These are phyloP conservation scores for Plotosus lineatus DNA, from an alignment of 2,113 vertebrate species.

Conservation along the genomic window DNA sequence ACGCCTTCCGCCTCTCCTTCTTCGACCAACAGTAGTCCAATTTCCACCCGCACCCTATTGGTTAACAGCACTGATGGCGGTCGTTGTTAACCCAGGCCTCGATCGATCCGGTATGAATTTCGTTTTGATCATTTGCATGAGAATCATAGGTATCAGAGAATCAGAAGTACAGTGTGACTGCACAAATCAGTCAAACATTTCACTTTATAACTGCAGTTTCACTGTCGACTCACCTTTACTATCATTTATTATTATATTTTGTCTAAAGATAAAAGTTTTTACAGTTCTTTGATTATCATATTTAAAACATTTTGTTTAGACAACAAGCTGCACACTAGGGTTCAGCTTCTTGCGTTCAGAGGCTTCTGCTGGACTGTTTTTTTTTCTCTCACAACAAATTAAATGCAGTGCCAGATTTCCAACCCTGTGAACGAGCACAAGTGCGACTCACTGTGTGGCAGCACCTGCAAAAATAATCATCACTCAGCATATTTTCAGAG, in stretches of 20 bases:
- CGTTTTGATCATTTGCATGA: too few species aligned
- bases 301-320: too few species aligned
- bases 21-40: too few species aligned
- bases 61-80: too few species aligned
- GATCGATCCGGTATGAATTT: too few species aligned
- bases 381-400: background rate
- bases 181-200: constrained; percentile 20
- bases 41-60: too few species aligned
- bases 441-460: background rate
- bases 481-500: background rate
- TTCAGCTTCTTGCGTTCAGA: background rate
- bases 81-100: too few species aligned
- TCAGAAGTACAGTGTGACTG: constrained; percentile 27
- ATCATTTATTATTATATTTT: background rate
- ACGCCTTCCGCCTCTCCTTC: too few species aligned
- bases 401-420: background rate
- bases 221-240: background rate
- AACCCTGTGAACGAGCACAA: background rate
- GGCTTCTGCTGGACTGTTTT: background rate
- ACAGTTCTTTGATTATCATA: background rate
- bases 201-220: constrained; percentile 7
- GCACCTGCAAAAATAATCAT: constrained; percentile 37
- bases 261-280: background rate
- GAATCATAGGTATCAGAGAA: too few species aligned
- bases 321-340: background rate